A percentile compares a stretch with the other conserved stretches of the same genome.
Evolutionary conservation across 1,140 invertebrate genomes (phyloP).

Genomic region (Drosophila lacteicornis): DNA sequence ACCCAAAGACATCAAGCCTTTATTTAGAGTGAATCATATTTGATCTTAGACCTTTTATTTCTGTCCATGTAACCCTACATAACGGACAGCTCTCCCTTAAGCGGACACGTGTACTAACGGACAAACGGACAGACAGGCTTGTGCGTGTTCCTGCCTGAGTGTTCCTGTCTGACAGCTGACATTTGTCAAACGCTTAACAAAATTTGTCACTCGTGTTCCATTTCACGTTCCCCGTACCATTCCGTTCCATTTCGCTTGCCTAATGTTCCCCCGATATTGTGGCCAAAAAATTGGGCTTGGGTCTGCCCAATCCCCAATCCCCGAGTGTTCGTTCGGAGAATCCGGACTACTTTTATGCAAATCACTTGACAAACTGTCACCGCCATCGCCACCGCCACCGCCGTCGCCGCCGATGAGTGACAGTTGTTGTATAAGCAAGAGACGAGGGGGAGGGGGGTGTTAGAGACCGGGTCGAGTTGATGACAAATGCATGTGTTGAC

Average conservation of each 20-base stretch:
- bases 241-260: constrained; percentile 14
- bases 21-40: neutral
- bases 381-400: constrained; percentile 15
- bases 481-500: constrained; percentile 83
- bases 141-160: constrained; percentile 24
- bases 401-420: constrained; percentile 32
- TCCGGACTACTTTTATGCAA: constrained; percentile 71
- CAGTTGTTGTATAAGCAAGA: constrained; percentile 17
- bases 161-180: constrained; percentile 75
- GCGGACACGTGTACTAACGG: constrained; percentile 11
- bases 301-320: neutral
- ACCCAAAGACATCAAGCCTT: too few relatives aligned
- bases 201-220: constrained; percentile 64
- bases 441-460: neutral
- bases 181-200: constrained; percentile 83
- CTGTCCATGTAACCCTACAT: too few relatives aligned
- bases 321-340: neutral
- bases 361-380: constrained; percentile 69
- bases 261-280: constrained; percentile 46
- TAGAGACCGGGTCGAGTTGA: constrained; percentile 41
- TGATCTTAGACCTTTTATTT: neutral
- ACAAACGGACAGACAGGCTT: constrained; percentile 5
- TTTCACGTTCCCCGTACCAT: constrained; percentile 8
- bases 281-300: constrained; percentile 29
- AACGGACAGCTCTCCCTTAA: constrained; percentile 1